Conservation (phyloP, 2,888 invertebrate species). For the Camponotus fellah region DNA sequence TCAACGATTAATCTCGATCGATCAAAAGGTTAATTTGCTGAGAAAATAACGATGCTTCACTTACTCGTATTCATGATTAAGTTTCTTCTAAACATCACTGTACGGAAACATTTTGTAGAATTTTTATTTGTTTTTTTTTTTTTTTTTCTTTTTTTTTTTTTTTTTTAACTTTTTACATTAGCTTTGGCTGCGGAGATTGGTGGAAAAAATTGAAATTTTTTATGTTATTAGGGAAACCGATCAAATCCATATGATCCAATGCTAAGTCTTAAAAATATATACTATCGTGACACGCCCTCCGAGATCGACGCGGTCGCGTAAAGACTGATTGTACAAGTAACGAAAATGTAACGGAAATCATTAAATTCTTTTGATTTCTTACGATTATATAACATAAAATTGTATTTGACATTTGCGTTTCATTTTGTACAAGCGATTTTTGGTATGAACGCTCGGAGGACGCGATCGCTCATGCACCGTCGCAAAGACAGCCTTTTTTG, state of each 20-base stretch:
- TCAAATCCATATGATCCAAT: constrained; percentile 61
- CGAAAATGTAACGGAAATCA: background rate
- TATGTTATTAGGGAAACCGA: background rate
- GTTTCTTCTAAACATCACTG: constrained; percentile 25
- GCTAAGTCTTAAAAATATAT: constrained; percentile 69
- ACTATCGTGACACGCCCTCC: constrained; percentile 68
- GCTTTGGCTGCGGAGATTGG: background rate
- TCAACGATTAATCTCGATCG: background rate
- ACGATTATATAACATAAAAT: background rate
- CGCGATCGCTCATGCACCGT: constrained; percentile 70
- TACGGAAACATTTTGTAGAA: constrained; percentile 52
- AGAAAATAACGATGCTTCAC: background rate
- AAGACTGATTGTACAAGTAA: constrained; percentile 46
- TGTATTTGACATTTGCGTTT: constrained; percentile 29
- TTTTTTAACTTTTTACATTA: background rate
- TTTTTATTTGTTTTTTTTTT: constrained; percentile 38
- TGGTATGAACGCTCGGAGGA: constrained; percentile 67
- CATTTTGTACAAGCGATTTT: constrained; percentile 30
- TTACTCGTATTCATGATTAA: constrained; percentile 1
- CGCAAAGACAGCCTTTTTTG: constrained; percentile 67
- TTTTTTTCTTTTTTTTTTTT: constrained; percentile 8
- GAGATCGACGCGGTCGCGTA: constrained; percentile 58
- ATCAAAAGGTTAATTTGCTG: background rate
- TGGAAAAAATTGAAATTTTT: constrained; percentile 18
- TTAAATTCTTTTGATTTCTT: constrained; percentile 18